These are phyloP conservation scores for Apodemia zela DNA, from an alignment of 2,888 invertebrate genomes.

Conservation along the genomic window DNA sequence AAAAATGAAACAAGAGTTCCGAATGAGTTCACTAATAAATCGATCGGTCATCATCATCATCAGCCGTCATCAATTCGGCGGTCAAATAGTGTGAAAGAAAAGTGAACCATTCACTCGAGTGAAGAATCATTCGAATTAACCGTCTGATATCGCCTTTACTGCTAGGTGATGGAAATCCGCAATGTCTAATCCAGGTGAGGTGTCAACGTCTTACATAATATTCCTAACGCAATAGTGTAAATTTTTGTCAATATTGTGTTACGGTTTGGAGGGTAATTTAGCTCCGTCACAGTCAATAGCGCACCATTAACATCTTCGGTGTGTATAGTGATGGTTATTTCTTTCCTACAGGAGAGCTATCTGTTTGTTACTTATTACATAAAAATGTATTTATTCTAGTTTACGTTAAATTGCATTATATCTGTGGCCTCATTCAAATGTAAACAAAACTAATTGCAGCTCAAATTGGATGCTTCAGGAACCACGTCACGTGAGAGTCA, in stretches of 20 bases:
- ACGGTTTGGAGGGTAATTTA: not conserved
- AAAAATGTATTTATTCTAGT: not conserved
- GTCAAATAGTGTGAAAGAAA: no score
- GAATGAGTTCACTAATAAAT: no score
- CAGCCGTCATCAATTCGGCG: no score
- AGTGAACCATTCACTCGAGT: no score
- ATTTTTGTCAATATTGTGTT: not conserved
- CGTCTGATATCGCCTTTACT: no score
- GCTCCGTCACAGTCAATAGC: not conserved
- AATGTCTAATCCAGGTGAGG: no score
- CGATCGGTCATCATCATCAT: no score
- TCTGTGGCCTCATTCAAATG: not conserved
- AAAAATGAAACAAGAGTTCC: no score
- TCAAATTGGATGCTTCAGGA: constrained; percentile 15
- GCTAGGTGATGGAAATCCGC: no score
- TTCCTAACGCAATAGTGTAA: no score
- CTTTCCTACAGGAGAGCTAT: not conserved
- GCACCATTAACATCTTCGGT: not conserved
- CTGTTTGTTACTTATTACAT: not conserved
- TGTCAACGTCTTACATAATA: no score
- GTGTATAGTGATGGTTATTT: not conserved
- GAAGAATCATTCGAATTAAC: no score
- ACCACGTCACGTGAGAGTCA: not conserved
- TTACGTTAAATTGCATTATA: not conserved
- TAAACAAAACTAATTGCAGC: constrained; percentile 21